These are phyloP conservation scores for Malacosoma neustria DNA, from an alignment of 2,888 invertebrate genomes.

Conservation along the genomic window DNA sequence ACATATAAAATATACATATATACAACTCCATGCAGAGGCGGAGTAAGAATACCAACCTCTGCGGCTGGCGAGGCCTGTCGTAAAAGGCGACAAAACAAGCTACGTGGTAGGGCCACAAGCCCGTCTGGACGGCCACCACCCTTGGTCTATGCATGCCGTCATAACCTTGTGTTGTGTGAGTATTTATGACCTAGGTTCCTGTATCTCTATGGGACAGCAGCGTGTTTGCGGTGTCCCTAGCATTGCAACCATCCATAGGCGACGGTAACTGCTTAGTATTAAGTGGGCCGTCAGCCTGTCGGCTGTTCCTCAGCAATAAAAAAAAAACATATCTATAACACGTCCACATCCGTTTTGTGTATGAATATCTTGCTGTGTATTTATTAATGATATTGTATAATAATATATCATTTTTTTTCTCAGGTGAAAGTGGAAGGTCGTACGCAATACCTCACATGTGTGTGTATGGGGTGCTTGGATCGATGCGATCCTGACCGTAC, in stretches of 20 bases:
- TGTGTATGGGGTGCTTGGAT: slow-evolving; percentile 96
- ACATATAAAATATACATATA: too few relatives aligned
- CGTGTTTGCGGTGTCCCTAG: neutral
- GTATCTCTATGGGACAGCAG: neutral
- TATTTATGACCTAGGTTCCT: neutral
- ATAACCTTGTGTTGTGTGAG: neutral
- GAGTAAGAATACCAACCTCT: too few relatives aligned
- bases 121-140: neutral
- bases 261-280: neutral
- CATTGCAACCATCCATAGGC: neutral
- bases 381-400: neutral
- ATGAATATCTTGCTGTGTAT: neutral
- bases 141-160: neutral
- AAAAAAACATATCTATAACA: neutral
- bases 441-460: slow-evolving; percentile 92
- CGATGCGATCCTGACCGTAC: slow-evolving; percentile 84
- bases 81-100: neutral
- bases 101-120: neutral
- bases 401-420: neutral
- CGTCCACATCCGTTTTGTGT: neutral
- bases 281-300: neutral
- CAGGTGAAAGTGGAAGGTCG: slow-evolving; percentile 94
- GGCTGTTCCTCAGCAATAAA: neutral
- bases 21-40: too few relatives aligned
- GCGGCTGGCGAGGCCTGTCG: neutral